Evolutionary conservation across 23 tunicate species (phyloP).

Genomic region (Halocynthia aurantium): DNA sequence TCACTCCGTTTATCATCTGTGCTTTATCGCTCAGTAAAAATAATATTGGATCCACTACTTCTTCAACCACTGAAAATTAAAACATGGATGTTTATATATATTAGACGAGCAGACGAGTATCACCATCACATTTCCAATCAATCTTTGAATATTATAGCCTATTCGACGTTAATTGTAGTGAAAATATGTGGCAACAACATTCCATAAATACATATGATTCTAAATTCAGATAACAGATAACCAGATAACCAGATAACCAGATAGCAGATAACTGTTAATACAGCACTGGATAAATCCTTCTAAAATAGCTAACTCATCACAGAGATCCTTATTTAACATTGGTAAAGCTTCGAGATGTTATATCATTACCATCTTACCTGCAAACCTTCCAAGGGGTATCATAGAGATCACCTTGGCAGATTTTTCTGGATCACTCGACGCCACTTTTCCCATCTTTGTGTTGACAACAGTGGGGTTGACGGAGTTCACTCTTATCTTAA

Average conservation of each 20-base stretch:
- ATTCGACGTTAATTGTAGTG: no score
- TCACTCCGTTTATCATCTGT: constrained; percentile 61
- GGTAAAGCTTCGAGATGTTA: no score
- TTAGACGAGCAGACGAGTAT: neutral
- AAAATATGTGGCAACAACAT: no score
- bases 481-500: constrained; percentile 68
- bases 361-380: constrained; percentile 26
- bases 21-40: constrained; percentile 61
- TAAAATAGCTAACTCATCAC: no score
- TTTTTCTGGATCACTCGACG: constrained; percentile 93
- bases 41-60: constrained; percentile 54
- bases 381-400: constrained; percentile 81
- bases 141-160: no score
- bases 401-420: constrained; percentile 57
- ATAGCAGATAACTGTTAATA: no score
- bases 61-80: constrained; percentile 67
- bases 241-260: no score
- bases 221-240: no score
- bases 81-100: neutral
- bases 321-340: no score
- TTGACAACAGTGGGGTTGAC: constrained; percentile 89
- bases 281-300: no score
- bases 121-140: no score
- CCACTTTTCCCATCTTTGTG: constrained; percentile 83
- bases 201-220: no score